Base-by-base conservation (phyloP, 2,888 invertebrate species). In the Lycocerus yunnanus region DNA sequence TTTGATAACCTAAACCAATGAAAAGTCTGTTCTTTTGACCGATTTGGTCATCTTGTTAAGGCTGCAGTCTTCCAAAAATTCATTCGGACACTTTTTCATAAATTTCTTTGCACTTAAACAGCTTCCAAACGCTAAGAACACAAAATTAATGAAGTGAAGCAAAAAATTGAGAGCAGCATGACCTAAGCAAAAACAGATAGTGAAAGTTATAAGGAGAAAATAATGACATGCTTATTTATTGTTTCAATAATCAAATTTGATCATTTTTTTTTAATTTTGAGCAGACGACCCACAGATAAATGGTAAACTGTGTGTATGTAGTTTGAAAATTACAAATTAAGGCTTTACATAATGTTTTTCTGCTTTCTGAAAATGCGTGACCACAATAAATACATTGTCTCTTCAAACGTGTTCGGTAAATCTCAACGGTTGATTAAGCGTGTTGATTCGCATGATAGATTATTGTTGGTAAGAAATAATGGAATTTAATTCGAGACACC, bases 381-480 rank as follows among this genome's bases (percentile, higher is more conserved):
- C 43, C 43, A n/a, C 43, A 43, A 43, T 43, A 43, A 43, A 43
- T 43, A 43, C n/a, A 43, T 43, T 21, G 66, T 21, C 66, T 24
- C 71, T 60, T 16, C 69, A 15, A 58, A 58, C 59, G 58, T 60
- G 20, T 20, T 69, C 21, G 58, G 58, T 58, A 69, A 69, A 14
- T 63, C 65, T 72, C 66, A 72, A 75, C 72, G 84, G 82, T 83
- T 83, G 84, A 81, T 80, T 82, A 80, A 80, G 70, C 78, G 78
- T 81, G 79, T 81, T 84, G 66, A 82, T 82, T 82, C 84, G 84
- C 81, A 83, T 83, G 83, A 84, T 81, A 82, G 82, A 79, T 70
- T 79, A 78, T 76, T 79, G 82, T 82, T 84, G 82, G 83, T 83
- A 82, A 84, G 84, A 84, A 85, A 84, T 83, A 83, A 78, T 78